Base-by-base conservation (phyloP, 2,113 vertebrate species). In the Anolis carolinensis region DNA sequence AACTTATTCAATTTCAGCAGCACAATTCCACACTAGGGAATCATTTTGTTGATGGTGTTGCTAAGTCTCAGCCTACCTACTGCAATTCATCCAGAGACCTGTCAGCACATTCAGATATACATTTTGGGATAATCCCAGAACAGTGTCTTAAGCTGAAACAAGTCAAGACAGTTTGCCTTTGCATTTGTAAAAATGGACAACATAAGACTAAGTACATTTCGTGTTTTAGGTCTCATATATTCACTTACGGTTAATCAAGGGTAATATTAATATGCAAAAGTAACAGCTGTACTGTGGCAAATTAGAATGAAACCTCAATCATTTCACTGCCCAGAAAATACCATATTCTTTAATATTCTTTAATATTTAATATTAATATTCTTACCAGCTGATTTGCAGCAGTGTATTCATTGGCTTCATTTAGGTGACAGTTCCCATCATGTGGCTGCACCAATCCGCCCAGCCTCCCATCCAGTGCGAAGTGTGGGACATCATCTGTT, bases 381-480 rank as follows among this genome's bases (percentile, higher is more conserved):
- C 97, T 97, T 90, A 99, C 99, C 99, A 99, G 98, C 92, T 96
- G 95, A 55, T 96, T 97, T 88, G 98, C 98, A 0, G 97, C 98
- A 0, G 97, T 98, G 93, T 99, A 99, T 94, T 99, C 98, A 0
- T 97, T 98, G 86, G 95, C 94, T 50, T 97, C 96, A 0, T 98
- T 96, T 32, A 99, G 96, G 96, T 99, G 98, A 88, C 99, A 99
- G 81, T 93, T 95, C 34, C 99, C 99, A 0, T 99, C 99, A 0
- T 99, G 98, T 0, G 99, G 99, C 89, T 98, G 97, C n/a, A 99
- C 98, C 50, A 99, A 95, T 1, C 98, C 99, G 1, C 97, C 98
- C 59, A 99, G 96, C 87, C 98, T 97, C 36, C 99, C 99, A 21
- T 99, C 99, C 95, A 99, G 95, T 1, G 99, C 99, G 0, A 99